These are phyloP conservation scores for Rhopalosiphum padi DNA, from an alignment of 1,140 invertebrate genomes.

Conservation along the genomic window DNA sequence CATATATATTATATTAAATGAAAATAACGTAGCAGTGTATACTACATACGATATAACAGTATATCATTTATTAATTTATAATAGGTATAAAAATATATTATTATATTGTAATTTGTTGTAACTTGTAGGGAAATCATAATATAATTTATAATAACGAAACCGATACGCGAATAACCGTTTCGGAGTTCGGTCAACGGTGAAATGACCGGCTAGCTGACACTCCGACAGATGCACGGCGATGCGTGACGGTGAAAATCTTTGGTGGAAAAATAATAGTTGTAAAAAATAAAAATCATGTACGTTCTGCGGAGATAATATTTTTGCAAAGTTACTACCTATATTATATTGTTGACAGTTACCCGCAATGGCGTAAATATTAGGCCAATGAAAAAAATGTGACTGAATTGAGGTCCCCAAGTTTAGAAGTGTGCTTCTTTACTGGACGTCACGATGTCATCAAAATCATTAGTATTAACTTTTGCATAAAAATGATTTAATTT, in stretches of 20 bases:
- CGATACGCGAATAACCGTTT: background rate
- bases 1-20: background rate
- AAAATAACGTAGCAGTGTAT: background rate
- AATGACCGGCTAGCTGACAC: conserved; percentile 25
- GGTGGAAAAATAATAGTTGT: conserved; percentile 21
- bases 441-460: background rate
- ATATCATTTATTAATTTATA: background rate
- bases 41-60: background rate
- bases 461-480: background rate
- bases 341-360: background rate
- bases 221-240: background rate
- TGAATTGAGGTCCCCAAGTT: background rate
- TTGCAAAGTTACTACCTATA: background rate
- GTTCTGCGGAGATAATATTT: background rate
- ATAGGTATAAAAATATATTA: background rate
- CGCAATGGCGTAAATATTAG: background rate
- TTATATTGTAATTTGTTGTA: background rate
- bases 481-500: background rate
- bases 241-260: conserved; percentile 41
- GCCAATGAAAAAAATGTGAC: background rate
- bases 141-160: conserved; percentile 20
- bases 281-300: conserved; percentile 1
- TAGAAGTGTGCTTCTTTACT: background rate
- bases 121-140: background rate
- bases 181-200: conserved; percentile 29